phyloP scores from a whole-genome alignment of 2,113 vertebrate species.

The Myotis lucifugus region DNA sequence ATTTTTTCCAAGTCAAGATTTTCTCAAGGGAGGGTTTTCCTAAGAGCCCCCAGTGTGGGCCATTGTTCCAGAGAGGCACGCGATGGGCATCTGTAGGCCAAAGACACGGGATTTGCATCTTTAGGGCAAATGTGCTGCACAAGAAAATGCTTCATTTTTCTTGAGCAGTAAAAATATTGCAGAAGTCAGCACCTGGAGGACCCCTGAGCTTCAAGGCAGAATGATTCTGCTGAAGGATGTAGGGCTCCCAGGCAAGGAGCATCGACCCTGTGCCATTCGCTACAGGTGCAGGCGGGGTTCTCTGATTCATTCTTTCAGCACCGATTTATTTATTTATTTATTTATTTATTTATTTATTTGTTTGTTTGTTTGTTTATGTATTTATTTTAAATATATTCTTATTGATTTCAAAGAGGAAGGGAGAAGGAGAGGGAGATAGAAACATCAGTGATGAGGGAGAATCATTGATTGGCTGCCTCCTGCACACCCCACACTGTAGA shows the following conservation, averaged over 20 bases:
- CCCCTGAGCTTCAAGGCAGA: not conserved
- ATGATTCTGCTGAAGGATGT: not conserved
- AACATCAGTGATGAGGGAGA: no score
- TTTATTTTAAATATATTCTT: not conserved
- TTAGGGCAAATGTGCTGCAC: not conserved
- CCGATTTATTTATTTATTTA: not conserved
- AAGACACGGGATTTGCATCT: not conserved
- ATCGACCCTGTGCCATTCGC: accelerated
- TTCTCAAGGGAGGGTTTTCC: slow-evolving; percentile 6
- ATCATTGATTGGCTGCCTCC: no score
- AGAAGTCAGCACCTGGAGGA: not conserved
- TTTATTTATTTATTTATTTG: not conserved
- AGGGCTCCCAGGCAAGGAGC: not conserved
- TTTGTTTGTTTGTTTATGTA: not conserved
- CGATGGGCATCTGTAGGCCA: not conserved
- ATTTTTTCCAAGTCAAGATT: not conserved
- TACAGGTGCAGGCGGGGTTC: no score
- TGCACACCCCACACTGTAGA: no score
- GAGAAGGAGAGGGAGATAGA: no score
- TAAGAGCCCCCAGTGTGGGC: not conserved
- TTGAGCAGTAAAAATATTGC: not conserved
- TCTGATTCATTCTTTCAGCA: not conserved
- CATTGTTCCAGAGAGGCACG: not conserved
- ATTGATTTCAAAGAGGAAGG: no score
- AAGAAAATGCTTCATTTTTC: slow-evolving; percentile 30